phyloP scores from a whole-genome alignment of 2,888 invertebrate genomes.

The Tridacna crocea region DNA sequence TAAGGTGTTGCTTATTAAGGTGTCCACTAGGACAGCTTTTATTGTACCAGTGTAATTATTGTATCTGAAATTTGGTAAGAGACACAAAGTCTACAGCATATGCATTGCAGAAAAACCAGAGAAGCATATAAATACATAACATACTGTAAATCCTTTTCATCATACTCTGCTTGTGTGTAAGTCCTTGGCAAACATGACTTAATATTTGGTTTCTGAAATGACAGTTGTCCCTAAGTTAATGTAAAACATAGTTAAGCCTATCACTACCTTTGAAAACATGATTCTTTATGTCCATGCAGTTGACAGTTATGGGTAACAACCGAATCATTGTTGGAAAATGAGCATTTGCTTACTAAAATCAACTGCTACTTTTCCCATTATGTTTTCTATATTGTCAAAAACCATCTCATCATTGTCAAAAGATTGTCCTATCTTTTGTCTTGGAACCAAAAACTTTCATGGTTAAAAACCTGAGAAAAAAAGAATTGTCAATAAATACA shows the following conservation, averaged over 20 bases:
- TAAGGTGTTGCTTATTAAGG: too few relatives aligned
- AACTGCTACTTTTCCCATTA: neutral
- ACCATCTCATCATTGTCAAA: too few relatives aligned
- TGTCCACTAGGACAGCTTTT: too few relatives aligned
- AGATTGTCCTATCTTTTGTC: too few relatives aligned
- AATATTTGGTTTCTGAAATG: conserved; percentile 84
- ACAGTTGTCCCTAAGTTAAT: neutral
- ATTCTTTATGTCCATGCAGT: neutral
- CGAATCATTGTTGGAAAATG: neutral
- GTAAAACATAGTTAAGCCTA: neutral
- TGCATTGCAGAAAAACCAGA: too few relatives aligned
- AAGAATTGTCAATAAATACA: too few relatives aligned
- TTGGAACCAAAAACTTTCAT: too few relatives aligned
- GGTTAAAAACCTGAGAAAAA: too few relatives aligned
- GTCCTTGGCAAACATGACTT: conserved; percentile 85
- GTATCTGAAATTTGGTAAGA: too few relatives aligned
- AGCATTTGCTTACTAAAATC: neutral
- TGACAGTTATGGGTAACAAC: neutral
- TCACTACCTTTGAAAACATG: neutral
- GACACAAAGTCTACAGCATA: too few relatives aligned
- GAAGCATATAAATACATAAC: conserved; percentile 25
- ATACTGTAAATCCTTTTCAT: conserved; percentile 84
- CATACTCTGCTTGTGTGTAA: conserved; percentile 83
- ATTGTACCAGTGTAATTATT: too few relatives aligned
- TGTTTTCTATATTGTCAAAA: neutral